Percentiles rank a stretch among this genome's conserved stretches.
Conservation (phyloP, 37 sponge, comb jelly and placozoan genomes). For the Chondrosia reniformis region DNA sequence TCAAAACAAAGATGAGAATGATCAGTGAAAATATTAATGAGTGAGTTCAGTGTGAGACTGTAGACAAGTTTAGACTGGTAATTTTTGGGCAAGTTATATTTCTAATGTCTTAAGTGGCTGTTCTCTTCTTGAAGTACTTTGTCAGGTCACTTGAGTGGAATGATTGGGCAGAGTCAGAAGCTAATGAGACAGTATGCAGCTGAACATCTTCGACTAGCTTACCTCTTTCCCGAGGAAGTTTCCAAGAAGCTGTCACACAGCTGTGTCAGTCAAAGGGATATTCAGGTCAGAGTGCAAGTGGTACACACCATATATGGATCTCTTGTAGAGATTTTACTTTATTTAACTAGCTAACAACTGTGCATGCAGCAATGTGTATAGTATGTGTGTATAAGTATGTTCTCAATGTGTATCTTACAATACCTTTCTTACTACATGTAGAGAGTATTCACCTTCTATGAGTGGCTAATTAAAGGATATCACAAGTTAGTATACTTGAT, state of each 20-base stretch:
- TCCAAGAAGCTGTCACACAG: constrained; percentile 56
- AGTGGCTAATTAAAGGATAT: constrained; percentile 25
- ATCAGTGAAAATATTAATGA: background rate
- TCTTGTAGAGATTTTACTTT: background rate
- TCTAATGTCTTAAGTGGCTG: background rate
- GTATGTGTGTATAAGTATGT: background rate
- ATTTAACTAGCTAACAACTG: background rate
- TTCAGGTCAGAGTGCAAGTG: constrained; percentile 32
- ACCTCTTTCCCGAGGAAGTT: constrained; percentile 22
- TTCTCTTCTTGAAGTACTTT: no score
- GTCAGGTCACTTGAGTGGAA: constrained; percentile 26
- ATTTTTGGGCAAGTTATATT: background rate
- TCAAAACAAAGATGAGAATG: constrained; percentile 59
- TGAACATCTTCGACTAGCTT: constrained; percentile 42
- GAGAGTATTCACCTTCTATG: constrained; percentile 37
- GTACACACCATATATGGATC: background rate
- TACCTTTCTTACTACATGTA: background rate
- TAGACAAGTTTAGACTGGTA: background rate
- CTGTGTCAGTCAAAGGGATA: constrained; percentile 86
- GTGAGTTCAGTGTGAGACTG: background rate
- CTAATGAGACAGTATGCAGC: constrained; percentile 59
- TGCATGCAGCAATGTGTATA: background rate
- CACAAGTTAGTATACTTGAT: background rate
- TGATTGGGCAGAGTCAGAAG: constrained; percentile 62
- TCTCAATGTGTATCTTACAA: no score